These are phyloP conservation scores for Mergus octosetaceus DNA, from an alignment of 2,797 vertebrate genomes.

Conservation along the genomic window DNA sequence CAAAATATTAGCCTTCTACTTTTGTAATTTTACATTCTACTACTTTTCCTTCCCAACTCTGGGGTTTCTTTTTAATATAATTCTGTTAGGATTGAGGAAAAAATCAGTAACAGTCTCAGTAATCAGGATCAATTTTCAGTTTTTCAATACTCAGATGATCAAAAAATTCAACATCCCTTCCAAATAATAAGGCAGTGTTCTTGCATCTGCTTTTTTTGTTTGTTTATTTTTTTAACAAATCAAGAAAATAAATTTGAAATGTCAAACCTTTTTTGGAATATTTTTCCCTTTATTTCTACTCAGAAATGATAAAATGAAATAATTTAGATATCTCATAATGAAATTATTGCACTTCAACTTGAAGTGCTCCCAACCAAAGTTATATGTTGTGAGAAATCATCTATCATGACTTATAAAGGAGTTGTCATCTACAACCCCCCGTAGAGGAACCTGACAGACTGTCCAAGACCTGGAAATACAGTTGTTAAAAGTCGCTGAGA, in stretches of 20 bases:
- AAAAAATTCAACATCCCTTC: background rate
- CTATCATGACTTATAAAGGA: background rate
- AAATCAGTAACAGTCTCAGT: background rate
- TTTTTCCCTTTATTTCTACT: background rate
- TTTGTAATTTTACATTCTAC: constrained; percentile 47
- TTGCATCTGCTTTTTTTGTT: background rate
- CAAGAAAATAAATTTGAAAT: background rate
- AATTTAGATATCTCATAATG: background rate
- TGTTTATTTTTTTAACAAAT: background rate
- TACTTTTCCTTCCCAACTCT: background rate
- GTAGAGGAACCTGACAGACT: background rate
- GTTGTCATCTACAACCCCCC: background rate
- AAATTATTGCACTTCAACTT: background rate
- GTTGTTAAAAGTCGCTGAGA: background rate
- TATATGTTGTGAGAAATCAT: background rate
- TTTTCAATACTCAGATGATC: background rate
- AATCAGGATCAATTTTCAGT: background rate
- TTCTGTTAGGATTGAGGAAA: background rate
- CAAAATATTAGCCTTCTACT: constrained; percentile 55
- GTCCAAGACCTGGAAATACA: background rate
- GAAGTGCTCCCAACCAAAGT: background rate
- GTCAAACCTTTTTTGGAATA: background rate
- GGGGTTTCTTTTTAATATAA: background rate
- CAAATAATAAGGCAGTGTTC: background rate
- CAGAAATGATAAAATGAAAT: background rate